Evolutionary conservation across 2,113 vertebrate species (phyloP).

Genomic region (Cricetomys ansorgei): DNA sequence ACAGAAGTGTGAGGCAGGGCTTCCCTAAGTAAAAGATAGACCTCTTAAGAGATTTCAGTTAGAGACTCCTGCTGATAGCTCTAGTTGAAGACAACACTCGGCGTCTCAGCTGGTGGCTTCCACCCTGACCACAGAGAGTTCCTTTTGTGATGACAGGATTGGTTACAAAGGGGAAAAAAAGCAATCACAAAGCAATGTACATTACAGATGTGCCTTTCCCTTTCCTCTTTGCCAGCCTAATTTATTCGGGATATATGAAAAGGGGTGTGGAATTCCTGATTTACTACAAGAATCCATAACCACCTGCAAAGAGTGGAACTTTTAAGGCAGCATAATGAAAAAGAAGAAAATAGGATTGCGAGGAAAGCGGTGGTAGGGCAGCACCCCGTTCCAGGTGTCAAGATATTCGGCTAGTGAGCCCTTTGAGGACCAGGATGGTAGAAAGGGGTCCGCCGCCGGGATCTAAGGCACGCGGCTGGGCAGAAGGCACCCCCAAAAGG

Average conservation of each 20-base stretch:
- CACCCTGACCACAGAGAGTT: slow-evolving; percentile 54
- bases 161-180: background rate
- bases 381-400: background rate
- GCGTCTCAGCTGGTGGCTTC: slow-evolving; percentile 57
- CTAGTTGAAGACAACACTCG: background rate
- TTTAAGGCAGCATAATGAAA: background rate
- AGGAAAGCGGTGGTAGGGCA: background rate
- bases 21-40: background rate
- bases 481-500: background rate
- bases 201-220: slow-evolving; percentile 10
- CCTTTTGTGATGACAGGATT: slow-evolving; percentile 57
- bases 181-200: background rate
- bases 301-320: background rate
- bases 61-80: background rate
- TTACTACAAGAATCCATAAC: background rate
- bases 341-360: fast-evolving
- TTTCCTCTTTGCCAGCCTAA: background rate
- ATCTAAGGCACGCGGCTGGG: background rate
- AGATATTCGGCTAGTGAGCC: background rate
- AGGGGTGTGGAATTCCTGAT: slow-evolving; percentile 21
- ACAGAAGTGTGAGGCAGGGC: background rate
- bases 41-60: slow-evolving; percentile 13
- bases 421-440: background rate
- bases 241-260: background rate
- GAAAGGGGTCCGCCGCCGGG: slow-evolving; percentile 56